Evolutionary conservation across 2,888 invertebrate species (phyloP), one percentile per base, ranked within the genome.

Genomic region (Pyrrhosoma nymphula): DNA sequence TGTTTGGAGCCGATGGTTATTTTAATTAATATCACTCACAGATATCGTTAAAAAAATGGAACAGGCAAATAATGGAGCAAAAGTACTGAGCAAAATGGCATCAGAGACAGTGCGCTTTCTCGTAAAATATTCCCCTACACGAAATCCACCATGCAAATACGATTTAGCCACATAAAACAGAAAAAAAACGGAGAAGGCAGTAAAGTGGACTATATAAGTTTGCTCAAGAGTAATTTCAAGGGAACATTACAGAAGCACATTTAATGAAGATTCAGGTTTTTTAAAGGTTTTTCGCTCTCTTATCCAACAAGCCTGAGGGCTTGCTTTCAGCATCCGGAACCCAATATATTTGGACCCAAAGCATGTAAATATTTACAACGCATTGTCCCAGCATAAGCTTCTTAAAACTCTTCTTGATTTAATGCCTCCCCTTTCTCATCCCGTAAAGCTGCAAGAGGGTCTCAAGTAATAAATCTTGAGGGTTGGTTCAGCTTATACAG

Each of bases 381-480:
- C 82, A 82, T 82, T 82, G 82, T 82, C 82, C 82, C 82, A 82
- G 82, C 82, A 82, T 82, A 82, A 82, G 82, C 82, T 82, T 82
- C 82, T 82, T 82, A 82, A 82, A 82, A 82, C 82, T 82, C 82
- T 82, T 82, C 82, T 82, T 82, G 82, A 82, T 82, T 82, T 82
- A 82, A 82, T 82, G 82, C 82, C 82, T n/a, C 82, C 82, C 35
- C 35, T 82, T 82, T 82, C 82, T 82, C 82, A 82, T 82, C 35
- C 82, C 82, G 82, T 82, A 82, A 82, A 82, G 82, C 82, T 82
- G 82, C 82, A 82, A 82, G 35, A 82, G 82, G 82, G 82, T 35
- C 82, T 82, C 82, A 82, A 82, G 82, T 82, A 82, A 82, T 82
- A 82, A 82, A 82, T 82, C 82, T 82, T 82, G 82, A 82, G 82